Base-by-base conservation (phyloP, 2,888 invertebrate genomes). In the Parasteatoda lunata region DNA sequence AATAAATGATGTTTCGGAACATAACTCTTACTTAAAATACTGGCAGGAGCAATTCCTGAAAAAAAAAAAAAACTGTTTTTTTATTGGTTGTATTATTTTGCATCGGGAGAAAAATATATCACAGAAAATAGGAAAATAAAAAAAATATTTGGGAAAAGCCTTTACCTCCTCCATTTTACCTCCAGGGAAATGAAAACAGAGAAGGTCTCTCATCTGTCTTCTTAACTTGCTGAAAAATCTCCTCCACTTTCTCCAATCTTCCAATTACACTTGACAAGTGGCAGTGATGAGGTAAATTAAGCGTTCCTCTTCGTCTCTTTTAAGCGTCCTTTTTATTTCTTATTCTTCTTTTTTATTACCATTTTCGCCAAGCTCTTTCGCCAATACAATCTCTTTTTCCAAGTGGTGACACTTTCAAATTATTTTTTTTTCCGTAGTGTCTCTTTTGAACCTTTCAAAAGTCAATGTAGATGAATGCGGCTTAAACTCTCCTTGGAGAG, bases 261-360 rank as follows among this genome's bases (percentile, higher is more conserved):
- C 85, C 85, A 85, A 85, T 85, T 85, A 85, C 85, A 80, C 85
- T 85, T 85, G 85, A 85, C 85, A 85, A 65, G 79, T 85, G 85
- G 85, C 85, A 85, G 85, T 85, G 85, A 85, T 85, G 85, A 85
- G 78, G 76, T 85, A 85, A 85, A 85, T 85, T 85, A 85, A 85
- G 79, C 85, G 85, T 80, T 85, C 72, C 65, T 85, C 85, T 68
- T 79, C 15, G 51, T 78, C 49, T 30, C 30, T 30, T 71, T 71
- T 72, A 73, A 79, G 69, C 73, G 84, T 45, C 51, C 73, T 84
- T 84, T 84, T 84, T 84, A 84, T 84, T 85, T 80, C 85, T n/a
- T 71, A 11, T 83, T 66, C 47, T 78, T 68, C 72, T 52, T 85
- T 85, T 80, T 85, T 85, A 85, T 85, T 85, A 80, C 85, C 68